Evolutionary conservation across 2,797 vertebrate genomes (phyloP).

Genomic region (Silurus lanzhouensis): DNA sequence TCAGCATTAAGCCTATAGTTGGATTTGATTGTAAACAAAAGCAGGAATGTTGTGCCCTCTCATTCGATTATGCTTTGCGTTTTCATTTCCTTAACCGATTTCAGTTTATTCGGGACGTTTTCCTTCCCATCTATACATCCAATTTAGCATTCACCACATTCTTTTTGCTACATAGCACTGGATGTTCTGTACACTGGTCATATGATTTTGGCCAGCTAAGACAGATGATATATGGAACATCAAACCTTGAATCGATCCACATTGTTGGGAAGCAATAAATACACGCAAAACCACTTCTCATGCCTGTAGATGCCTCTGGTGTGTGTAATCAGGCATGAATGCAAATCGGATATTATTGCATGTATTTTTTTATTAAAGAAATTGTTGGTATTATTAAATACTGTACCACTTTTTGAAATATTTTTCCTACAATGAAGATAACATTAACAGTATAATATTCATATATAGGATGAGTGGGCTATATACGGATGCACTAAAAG

Average conservation of each 20-base stretch:
- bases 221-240: neutral
- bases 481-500: neutral
- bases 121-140: neutral
- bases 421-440: neutral
- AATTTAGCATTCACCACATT: neutral
- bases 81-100: neutral
- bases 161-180: neutral
- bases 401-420: neutral
- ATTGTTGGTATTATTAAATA: neutral
- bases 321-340: neutral
- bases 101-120: neutral
- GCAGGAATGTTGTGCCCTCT: too few species aligned
- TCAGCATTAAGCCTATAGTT: neutral
- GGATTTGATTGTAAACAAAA: neutral
- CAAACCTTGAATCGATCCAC: neutral
- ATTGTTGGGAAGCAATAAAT: neutral
- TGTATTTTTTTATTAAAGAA: neutral
- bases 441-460: neutral
- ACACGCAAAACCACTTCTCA: neutral
- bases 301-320: neutral
- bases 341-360: neutral
- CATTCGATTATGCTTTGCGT: neutral
- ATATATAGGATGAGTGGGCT: neutral
- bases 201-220: conserved; percentile 3
- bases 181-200: neutral